phyloP scores from a whole-genome alignment of 2,113 vertebrate species.

The Ageneiosus marmoratus region DNA sequence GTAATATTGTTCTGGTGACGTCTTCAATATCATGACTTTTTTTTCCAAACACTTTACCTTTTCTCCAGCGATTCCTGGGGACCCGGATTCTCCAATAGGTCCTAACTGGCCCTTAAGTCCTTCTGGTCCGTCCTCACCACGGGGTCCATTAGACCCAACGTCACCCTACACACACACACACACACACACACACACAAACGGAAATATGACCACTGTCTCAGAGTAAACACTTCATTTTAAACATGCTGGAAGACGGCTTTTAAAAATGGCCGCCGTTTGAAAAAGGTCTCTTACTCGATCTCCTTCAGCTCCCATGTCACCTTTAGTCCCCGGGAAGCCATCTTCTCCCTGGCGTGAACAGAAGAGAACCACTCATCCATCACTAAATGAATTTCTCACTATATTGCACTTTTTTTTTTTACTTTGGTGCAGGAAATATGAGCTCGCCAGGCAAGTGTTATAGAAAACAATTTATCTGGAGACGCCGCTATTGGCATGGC shows the following conservation, averaged over 20 bases:
- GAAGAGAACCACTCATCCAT: constrained; percentile 30
- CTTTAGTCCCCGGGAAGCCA: constrained; percentile 89
- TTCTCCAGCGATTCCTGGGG: constrained; percentile 78
- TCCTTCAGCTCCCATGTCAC: constrained; percentile 84
- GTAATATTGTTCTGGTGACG: background rate
- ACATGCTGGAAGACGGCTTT: background rate
- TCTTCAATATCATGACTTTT: background rate
- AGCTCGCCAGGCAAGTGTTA: background rate
- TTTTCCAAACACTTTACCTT: constrained; percentile 72
- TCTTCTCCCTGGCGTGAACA: constrained; percentile 82
- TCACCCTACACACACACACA: constrained; percentile 75
- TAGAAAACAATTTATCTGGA: constrained; percentile 41
- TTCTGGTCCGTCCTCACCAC: constrained; percentile 87
- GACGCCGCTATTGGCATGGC: constrained; percentile 18
- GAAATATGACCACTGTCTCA: too few species aligned
- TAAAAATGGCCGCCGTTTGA: background rate
- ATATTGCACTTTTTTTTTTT: constrained; percentile 16
- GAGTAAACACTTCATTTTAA: background rate
- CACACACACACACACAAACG: constrained; percentile 41
- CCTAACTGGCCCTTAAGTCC: constrained; percentile 85
- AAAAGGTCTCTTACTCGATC: constrained; percentile 78
- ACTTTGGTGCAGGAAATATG: constrained; percentile 23
- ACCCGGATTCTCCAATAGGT: constrained; percentile 74
- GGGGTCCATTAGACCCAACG: constrained; percentile 70
- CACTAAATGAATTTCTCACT: constrained; percentile 35